phyloP scores from a whole-genome alignment of 2,113 vertebrate species.

The Antechinus flavipes region DNA sequence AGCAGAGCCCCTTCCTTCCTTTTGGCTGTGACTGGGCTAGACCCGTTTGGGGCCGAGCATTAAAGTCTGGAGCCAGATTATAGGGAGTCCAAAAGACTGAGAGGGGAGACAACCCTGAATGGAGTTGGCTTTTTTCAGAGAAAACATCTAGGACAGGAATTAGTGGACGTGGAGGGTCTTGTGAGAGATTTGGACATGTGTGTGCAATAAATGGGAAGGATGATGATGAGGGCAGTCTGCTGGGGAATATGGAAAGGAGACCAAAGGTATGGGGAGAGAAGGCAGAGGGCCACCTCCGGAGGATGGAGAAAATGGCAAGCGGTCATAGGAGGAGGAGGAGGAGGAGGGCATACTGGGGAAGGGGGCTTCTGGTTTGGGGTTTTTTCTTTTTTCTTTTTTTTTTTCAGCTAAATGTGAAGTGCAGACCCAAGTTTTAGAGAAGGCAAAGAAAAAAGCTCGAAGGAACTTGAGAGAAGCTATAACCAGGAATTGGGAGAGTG shows the following conservation, averaged over 20 bases:
- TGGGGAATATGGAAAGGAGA: background rate
- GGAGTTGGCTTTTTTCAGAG: background rate
- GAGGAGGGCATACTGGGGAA: background rate
- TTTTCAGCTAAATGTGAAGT: background rate
- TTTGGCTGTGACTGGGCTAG: background rate
- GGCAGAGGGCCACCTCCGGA: background rate
- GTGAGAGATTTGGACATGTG: background rate
- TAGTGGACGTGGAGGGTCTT: background rate
- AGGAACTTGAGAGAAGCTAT: background rate
- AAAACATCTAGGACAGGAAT: background rate
- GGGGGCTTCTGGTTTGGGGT: background rate
- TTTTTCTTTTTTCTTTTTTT: background rate
- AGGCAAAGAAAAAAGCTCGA: background rate
- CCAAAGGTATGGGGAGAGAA: background rate
- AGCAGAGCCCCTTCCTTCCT: background rate
- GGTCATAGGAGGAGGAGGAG: background rate
- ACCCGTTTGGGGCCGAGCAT: background rate
- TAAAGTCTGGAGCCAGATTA: background rate
- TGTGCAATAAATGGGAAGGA: background rate
- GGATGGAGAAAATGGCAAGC: background rate
- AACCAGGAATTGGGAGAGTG: background rate
- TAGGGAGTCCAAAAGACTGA: background rate
- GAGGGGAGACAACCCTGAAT: background rate
- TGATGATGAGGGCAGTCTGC: background rate
- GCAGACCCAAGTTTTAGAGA: background rate